A percentile compares a stretch with the other conserved stretches of the same genome.
Evolutionary conservation across 2,113 vertebrate genomes (phyloP).

Genomic region (Suncus etruscus): DNA sequence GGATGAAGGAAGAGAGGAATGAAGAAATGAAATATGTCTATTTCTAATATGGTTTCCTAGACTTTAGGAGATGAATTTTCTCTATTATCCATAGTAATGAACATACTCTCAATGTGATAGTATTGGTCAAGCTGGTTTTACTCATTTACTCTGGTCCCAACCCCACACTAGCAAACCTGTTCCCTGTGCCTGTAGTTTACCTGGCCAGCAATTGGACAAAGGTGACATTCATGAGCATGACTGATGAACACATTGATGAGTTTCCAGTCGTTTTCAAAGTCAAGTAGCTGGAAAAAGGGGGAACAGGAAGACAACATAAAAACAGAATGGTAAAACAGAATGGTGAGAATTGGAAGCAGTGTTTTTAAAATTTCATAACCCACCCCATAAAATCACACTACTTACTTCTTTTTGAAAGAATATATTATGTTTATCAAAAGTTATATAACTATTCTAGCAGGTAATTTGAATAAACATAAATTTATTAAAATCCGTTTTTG

Average conservation of each 20-base stretch:
- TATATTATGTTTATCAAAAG: background rate
- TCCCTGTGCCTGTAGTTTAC: constrained; percentile 67
- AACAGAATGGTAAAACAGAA: background rate
- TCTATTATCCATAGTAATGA: too few relatives aligned
- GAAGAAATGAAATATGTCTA: background rate
- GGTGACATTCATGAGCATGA: constrained; percentile 89
- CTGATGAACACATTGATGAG: constrained; percentile 95
- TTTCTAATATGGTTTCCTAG: too few relatives aligned
- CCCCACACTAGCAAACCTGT: background rate
- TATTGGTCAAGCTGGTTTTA: background rate
- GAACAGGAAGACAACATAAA: background rate
- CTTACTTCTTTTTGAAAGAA: background rate
- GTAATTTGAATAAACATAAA: constrained; percentile 5
- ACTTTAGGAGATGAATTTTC: too few relatives aligned
- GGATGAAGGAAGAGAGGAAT: too few relatives aligned
- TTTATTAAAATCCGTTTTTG: background rate
- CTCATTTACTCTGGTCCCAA: too few relatives aligned
- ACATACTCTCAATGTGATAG: background rate
- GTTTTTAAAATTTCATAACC: background rate
- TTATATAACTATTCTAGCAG: background rate
- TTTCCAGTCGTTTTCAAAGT: constrained; percentile 96
- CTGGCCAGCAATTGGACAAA: constrained; percentile 79
- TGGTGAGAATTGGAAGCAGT: background rate
- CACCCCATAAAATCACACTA: background rate
- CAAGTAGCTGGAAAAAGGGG: constrained; percentile 85